These are phyloP conservation scores for Tethya wilhelma DNA, from an alignment of 37 sponge, comb jelly and placozoan species.

Conservation along the genomic window DNA sequence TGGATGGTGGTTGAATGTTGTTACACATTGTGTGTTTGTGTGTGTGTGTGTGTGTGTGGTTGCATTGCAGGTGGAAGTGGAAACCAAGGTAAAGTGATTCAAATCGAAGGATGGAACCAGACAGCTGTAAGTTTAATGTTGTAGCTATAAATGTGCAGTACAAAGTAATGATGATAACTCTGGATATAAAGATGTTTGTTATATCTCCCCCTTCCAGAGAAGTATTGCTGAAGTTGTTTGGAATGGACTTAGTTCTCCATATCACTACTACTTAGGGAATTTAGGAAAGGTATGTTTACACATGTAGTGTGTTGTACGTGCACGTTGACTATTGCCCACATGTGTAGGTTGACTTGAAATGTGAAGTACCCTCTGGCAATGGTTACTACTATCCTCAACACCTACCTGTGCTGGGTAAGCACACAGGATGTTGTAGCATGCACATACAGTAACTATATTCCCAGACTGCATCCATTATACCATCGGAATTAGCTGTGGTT, in stretches of 20 bases:
- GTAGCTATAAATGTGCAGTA: no score
- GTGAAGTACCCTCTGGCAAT: conserved; percentile 39
- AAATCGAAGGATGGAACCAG: conserved; percentile 57
- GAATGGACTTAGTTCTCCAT: conserved; percentile 34
- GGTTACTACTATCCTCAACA: conserved; percentile 85
- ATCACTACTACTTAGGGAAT: conserved; percentile 85
- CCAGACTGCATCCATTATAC: neutral
- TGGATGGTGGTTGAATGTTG: no score
- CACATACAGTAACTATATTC: neutral
- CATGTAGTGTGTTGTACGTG: neutral
- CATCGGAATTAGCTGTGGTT: neutral
- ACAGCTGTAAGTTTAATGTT: no score
- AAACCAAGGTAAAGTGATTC: conserved; percentile 34
- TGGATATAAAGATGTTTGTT: no score
- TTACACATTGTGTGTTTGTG: no score
- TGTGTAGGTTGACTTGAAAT: conserved; percentile 79
- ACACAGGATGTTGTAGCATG: neutral
- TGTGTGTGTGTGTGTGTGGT: no score
- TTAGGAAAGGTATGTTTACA: conserved; percentile 72
- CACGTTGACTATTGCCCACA: no score
- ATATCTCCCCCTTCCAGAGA: conserved; percentile 42
- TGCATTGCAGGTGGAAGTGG: conserved; percentile 77
- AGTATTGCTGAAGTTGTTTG: conserved; percentile 86
- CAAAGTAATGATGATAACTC: no score
- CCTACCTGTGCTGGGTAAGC: conserved; percentile 80